Base-by-base conservation (phyloP, 2,797 vertebrate genomes). In the Chrysocyon brachyurus region DNA sequence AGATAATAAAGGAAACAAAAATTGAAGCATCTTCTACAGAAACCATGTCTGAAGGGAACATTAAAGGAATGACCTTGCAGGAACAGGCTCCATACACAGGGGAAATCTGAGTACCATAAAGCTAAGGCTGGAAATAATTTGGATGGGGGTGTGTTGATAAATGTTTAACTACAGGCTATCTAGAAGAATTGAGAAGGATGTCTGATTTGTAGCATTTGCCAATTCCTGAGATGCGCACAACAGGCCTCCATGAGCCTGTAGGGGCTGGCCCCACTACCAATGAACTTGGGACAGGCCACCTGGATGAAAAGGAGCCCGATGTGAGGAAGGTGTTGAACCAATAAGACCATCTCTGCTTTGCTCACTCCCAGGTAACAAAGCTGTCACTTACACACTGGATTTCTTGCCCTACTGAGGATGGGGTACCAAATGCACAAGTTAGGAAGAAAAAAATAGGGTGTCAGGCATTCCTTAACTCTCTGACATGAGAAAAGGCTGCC, bases 381-480 rank as follows among this genome's bases (percentile, higher is more conserved):
- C 9, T 70, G 19, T 46, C 81, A 5, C 77, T 59, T 40, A 40
- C 54, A 72, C 21, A 12, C 36, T 9, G 12, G 22, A 11, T 26
- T 84, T 66, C 56, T 54, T 49, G 11, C 46, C 56, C 77, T 19
- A 6, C 52, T 75, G 3, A 56, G 19, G 2, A 16, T 14, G 16
- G 12, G 24, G 5, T 7, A 17, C 40, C 54, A 93, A 72, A 84
- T 46, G 12, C 17, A 28, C 70, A 88, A 68, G n/a, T 59, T 11
- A 36, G 0, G 0, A 17, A 0, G 49, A 93, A 46, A 68, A n/a
- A 93, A 96, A 90, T 40, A 26, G 24, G 2, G 3, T 91, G 24
- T 7, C 6, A 1, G 88, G 17, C 2, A 0, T 79, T 2, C 14
- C 26, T 2, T 21, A 59, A 68, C 26, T 61, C 12, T 24, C 0